Percentiles rank a stretch among this genome's conserved stretches.
Conservation (phyloP, 2,113 vertebrate genomes). For the Leptodactylus fuscus region DNA sequence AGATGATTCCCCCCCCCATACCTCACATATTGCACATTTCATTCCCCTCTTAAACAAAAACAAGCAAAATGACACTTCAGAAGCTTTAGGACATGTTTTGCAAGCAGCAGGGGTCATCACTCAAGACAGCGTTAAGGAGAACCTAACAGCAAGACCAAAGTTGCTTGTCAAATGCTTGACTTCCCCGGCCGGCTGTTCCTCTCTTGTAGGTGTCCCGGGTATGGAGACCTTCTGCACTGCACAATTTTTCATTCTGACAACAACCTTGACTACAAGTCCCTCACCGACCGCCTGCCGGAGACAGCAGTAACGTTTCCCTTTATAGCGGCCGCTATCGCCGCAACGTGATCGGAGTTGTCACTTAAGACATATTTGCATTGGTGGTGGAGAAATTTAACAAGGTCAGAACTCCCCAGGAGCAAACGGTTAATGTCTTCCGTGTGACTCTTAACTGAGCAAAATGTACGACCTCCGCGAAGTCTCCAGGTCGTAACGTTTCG, state of each 20-base stretch:
- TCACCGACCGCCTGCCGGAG: slow-evolving; percentile 11
- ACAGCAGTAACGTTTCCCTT: slow-evolving; percentile 34
- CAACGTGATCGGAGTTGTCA: neutral
- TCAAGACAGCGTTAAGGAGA: slow-evolving; percentile 83
- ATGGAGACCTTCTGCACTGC: slow-evolving; percentile 79
- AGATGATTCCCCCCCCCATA: slow-evolving; percentile 60
- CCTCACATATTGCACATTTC: slow-evolving; percentile 72
- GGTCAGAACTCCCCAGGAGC: slow-evolving; percentile 19
- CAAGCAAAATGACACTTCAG: slow-evolving; percentile 69
- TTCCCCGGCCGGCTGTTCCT: slow-evolving; percentile 68
- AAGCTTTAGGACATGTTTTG: slow-evolving; percentile 70
- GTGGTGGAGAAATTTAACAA: slow-evolving; percentile 28
- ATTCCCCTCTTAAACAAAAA: slow-evolving; percentile 67
- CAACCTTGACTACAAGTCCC: slow-evolving; percentile 68
- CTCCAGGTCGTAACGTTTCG: too few relatives aligned
- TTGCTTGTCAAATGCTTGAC: slow-evolving; percentile 82
- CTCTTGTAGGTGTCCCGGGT: slow-evolving; percentile 77
- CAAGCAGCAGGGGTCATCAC: slow-evolving; percentile 80
- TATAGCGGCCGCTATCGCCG: slow-evolving; percentile 16
- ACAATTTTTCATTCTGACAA: slow-evolving; percentile 87
- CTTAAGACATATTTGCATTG: slow-evolving; percentile 1
- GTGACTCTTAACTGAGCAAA: neutral
- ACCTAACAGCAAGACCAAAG: slow-evolving; percentile 82
- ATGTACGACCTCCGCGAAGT: neutral
- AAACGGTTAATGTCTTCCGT: slow-evolving; percentile 2